Evolutionary conservation across 2,113 vertebrate species (phyloP).

Genomic region (Athene cunicularia): DNA sequence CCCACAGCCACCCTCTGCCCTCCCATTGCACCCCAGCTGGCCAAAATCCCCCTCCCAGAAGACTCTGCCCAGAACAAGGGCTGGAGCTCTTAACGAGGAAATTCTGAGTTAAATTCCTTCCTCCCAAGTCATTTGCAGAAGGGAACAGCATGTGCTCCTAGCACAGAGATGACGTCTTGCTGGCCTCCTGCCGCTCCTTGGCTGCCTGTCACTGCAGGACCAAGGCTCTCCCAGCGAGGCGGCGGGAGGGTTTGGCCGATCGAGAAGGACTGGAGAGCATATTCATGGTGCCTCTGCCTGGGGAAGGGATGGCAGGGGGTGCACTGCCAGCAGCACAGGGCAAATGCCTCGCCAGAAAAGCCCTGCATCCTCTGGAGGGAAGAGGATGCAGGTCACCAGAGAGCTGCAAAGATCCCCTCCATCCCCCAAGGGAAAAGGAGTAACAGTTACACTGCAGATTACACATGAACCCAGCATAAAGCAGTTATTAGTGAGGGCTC

Average conservation of each 20-base stretch:
- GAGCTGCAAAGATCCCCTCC: neutral
- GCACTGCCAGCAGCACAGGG: rapidly evolving
- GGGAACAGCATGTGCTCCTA: constrained; percentile 47
- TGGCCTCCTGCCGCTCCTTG: neutral
- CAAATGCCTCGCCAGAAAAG: neutral
- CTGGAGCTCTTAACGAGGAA: neutral
- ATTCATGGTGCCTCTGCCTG: rapidly evolving
- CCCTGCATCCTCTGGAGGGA: neutral
- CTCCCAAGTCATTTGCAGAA: neutral
- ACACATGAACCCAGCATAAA: neutral
- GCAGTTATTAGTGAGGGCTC: neutral
- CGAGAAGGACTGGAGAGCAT: neutral
- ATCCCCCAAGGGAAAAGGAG: neutral
- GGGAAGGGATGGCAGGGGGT: neutral
- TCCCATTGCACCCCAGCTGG: neutral
- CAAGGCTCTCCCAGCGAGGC: neutral
- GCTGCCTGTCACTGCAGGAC: neutral
- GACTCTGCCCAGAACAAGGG: neutral
- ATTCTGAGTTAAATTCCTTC: constrained; percentile 53
- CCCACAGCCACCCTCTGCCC: neutral
- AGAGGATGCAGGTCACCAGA: neutral
- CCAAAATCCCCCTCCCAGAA: neutral
- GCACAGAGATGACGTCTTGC: constrained; percentile 20
- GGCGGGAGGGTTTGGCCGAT: neutral
- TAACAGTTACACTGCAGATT: neutral